Evolutionary conservation across 1,140 invertebrate species (phyloP), one percentile per base, ranked within the genome.

Genomic region (Drosophila leontia): DNA sequence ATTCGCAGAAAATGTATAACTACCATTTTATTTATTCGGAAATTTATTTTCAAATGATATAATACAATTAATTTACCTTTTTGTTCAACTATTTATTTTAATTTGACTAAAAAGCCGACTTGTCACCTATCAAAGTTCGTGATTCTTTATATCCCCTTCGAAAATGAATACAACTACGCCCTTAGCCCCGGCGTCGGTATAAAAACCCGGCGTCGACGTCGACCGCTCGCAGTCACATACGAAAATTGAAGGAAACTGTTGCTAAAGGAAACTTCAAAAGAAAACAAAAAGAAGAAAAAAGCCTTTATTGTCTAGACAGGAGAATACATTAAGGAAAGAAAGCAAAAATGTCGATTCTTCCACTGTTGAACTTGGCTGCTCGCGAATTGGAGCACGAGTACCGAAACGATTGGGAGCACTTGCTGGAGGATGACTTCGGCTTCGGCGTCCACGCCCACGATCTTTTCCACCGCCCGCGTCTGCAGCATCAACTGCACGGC

Each of bases 261-360:
- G 61, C 39, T n/a, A 17, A 26, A 58, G 23, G 13, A 32, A 41
- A 3, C 23, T 44, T 42, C 3, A n/a, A 42, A 13, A n/a, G 19
- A 65, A 48, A 32, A 13, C 15, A 48, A 48, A 7, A 61, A 19
- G 60, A 26, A 63, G 19, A 60, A 9, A 58, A 42, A 23, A 34
- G 0, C 8, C n/a, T 47, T 60, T 60, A 37, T 56, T 69, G 67
- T 44, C 47, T 55, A 70, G 67, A 72, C 44, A 50, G 44, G 17
- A 64, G 44, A 67, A 41, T n/a, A 12, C 48, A 53, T 37, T 53
- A 61, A 48, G 3, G 26, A 44, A 55, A 48, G 44, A 12, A 37
- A 75, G 55, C 50, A 53, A 86, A 81, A 81, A 92, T 92, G 91
- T 91, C 91, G n/a, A 75, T 92, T 78, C 68, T 92, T 53, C 91